Base-by-base conservation (phyloP, 1,140 invertebrate species). In the Potamilus streckersoni region DNA sequence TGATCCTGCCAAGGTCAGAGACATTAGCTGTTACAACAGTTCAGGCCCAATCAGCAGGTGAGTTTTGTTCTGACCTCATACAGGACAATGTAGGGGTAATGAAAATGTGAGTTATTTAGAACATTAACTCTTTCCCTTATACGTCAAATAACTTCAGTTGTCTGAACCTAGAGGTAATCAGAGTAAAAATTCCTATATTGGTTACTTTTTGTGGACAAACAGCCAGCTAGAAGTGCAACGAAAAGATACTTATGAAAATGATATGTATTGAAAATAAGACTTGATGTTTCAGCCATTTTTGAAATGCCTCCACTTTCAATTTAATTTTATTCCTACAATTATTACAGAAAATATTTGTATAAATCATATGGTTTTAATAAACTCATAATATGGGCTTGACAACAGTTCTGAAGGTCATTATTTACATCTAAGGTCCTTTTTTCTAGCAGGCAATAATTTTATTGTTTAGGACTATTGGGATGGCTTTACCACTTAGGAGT, bases 41-140 rank as follows among this genome's bases (percentile, higher is more conserved):
- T 16, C 71, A 78, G 57, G 82, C 84, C 57, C 78, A 84, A 4
- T 78, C 77, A 80, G 87, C 84, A 74, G 82, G 84, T 89, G 58
- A 84, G 87, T 58, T 20, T 70, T 49, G 23, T 31, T 66, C 23
- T 56, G 17, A 13, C 23, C 16, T n/a, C 23, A 19, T 0, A 62
- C 13, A 8, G 6, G 3, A 62, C 19, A 62, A 14, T 23, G 19
- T 62, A 23, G 19, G 23, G 19, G 23, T 8, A 0, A 14, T 62
- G 60, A n/a, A 0, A 6, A 62, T 23, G n/a, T 27, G 27, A 56
- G 27, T 13, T 8, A 19, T 69, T 56, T 69, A 14, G 55, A 49
- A 49, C 20, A 20, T 20, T 55, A 4, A 57, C 49, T 69, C 20
- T 49, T 49, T 49, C 38, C 38, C 6, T 6, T 49, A 11, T 49